Evolutionary conservation across 2,113 vertebrate species (phyloP), one percentile per base, ranked within the genome.

Genomic region (Cottus gobio): DNA sequence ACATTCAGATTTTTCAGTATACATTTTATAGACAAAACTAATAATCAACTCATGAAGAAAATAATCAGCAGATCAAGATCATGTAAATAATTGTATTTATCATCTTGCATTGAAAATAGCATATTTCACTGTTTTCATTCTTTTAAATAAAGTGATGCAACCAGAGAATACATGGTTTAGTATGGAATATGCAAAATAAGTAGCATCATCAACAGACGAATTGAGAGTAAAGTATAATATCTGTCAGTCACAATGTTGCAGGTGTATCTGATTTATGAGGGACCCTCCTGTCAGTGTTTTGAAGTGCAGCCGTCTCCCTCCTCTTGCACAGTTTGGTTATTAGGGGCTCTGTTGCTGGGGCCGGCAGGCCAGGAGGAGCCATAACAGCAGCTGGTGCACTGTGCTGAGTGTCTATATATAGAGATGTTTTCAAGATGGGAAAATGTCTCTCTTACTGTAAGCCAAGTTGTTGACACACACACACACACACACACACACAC

Each of bases 301-400:
- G 5, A 62, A 31, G 26, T 78, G 64, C 20, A 60, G 63, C 31
- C 22, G 3, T 56, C 61, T 13, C 44, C 15, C 54, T 52, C 37
- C 39, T 60, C 2, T 5, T 37, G 26, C 60, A 30, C 65, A 37
- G 61, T 18, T 39, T 65, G 58, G 85, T 90, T 93, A 91, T 90
- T 85, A 85, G 79, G 20, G 79, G 78, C 67, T 61, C 83, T 92
- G 93, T 93, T 92, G 93, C 92, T 93, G 90, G 75, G 89, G 67
- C 70, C 0, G 7, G 44, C 37, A 1, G 80, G 57, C 81, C 76
- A 85, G 56, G 13, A 75, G 46, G 78, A 75, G 81, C 79, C 52
- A 85, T 72, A 90, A 88, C 89, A 93, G 91, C 90, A 90, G 54
- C 54, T 57, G 91, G 85, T 85, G 89, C 84, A 75, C 73, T 0